Evolutionary conservation across 2,113 vertebrate genomes (phyloP).

Genomic region (Caranx ignobilis): DNA sequence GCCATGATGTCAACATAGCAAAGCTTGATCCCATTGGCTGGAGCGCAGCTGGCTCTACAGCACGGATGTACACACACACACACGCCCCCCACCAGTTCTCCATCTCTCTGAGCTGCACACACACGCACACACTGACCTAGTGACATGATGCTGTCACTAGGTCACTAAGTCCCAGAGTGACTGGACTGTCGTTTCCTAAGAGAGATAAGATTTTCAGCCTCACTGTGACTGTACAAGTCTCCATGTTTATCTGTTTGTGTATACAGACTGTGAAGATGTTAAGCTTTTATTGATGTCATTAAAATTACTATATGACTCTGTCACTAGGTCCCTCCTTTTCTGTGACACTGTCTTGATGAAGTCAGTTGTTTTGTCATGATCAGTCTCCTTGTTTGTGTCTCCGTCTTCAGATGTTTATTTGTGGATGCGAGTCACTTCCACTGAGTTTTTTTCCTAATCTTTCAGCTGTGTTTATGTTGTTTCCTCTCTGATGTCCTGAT

Average conservation of each 20-base stretch:
- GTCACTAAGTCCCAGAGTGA: conserved; percentile 45
- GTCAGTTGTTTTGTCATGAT: conserved; percentile 6
- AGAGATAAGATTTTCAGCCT: conserved; percentile 26
- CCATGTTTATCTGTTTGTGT: background rate
- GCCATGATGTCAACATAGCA: conserved; percentile 71
- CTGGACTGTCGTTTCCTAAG: conserved; percentile 44
- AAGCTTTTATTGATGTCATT: background rate
- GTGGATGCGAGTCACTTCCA: conserved; percentile 46
- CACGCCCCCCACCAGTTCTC: conserved; percentile 27
- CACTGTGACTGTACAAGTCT: background rate
- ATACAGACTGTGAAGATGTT: background rate
- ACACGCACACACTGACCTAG: conserved; percentile 59
- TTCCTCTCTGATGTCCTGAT: conserved; percentile 60
- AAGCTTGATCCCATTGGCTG: conserved; percentile 69
- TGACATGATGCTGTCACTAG: conserved; percentile 58
- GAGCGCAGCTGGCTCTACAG: conserved; percentile 41
- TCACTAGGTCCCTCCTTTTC: background rate
- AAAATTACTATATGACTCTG: background rate
- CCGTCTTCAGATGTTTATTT: conserved; percentile 42
- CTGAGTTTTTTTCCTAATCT: conserved; percentile 34
- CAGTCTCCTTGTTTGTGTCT: conserved; percentile 10
- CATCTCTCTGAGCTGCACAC: conserved; percentile 18
- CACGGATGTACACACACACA: conserved; percentile 27
- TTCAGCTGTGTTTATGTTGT: conserved; percentile 44
- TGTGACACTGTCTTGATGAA: background rate